Conservation (phyloP, 2,113 vertebrate species). For the Benitochromis conjunctus region DNA sequence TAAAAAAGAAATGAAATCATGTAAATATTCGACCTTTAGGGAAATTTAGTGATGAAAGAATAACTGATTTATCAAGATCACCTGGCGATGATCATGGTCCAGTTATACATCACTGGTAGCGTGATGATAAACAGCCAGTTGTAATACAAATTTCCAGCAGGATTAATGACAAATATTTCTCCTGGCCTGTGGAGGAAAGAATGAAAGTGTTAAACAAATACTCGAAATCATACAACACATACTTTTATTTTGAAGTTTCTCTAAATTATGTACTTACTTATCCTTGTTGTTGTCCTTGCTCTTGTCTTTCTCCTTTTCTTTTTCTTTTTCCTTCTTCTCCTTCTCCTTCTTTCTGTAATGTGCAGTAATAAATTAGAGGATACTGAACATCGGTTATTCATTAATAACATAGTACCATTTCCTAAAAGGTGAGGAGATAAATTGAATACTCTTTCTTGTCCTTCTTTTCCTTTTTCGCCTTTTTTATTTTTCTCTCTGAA, state of each 20-base stretch:
- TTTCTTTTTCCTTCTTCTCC: slow-evolving; percentile 47
- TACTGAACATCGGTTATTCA: background rate
- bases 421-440: background rate
- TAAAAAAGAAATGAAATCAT: background rate
- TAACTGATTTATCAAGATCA: slow-evolving; percentile 41
- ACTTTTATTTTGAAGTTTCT: background rate
- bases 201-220: background rate
- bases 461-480: slow-evolving; percentile 50
- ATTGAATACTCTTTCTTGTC: slow-evolving; percentile 52
- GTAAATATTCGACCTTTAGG: background rate
- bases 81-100: slow-evolving; percentile 95
- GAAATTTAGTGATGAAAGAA: background rate
- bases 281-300: slow-evolving; percentile 59
- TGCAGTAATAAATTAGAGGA: background rate
- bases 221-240: background rate
- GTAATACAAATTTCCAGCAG: slow-evolving; percentile 87
- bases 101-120: slow-evolving; percentile 97
- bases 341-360: slow-evolving; percentile 9
- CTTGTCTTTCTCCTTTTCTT: slow-evolving; percentile 67
- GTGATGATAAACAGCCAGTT: slow-evolving; percentile 94
- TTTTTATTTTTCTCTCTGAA: slow-evolving; percentile 39
- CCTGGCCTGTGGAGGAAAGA: slow-evolving; percentile 59
- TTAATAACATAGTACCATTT: background rate
- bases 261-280: slow-evolving; percentile 37
- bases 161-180: slow-evolving; percentile 86